A percentile compares a stretch with the other conserved stretches of the same genome.
Evolutionary conservation across 2,113 vertebrate species (phyloP).

Genomic region (Lasiurus borealis): DNA sequence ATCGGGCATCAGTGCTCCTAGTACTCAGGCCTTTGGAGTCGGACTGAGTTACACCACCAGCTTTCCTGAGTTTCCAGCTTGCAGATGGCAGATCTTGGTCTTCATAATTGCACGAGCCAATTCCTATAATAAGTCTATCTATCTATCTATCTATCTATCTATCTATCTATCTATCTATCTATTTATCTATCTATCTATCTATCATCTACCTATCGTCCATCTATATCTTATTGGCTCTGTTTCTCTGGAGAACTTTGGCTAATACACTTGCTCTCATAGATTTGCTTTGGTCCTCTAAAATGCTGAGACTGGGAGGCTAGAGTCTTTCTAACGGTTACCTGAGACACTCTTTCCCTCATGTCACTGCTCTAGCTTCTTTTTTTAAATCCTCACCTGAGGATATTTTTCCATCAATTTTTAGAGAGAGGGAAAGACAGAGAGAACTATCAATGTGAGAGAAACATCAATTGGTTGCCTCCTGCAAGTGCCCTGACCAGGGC

Average conservation of each 20-base stretch:
- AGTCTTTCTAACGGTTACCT: background rate
- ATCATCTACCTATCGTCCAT: background rate
- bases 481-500: too few relatives aligned
- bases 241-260: background rate
- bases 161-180: too few relatives aligned
- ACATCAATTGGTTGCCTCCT: too few relatives aligned
- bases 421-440: too few relatives aligned
- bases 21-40: background rate
- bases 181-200: background rate
- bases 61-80: background rate
- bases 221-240: background rate
- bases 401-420: too few relatives aligned
- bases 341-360: background rate
- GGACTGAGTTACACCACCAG: background rate
- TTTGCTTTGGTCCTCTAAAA: conserved; percentile 28
- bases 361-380: background rate
- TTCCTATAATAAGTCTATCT: background rate
- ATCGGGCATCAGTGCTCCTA: background rate
- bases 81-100: background rate
- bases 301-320: background rate
- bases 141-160: too few relatives aligned
- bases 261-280: background rate
- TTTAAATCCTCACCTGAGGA: too few relatives aligned
- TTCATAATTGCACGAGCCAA: background rate
- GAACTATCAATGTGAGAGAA: too few relatives aligned